These are phyloP conservation scores for Phyllotreta striolata DNA, from an alignment of 2,888 invertebrate genomes.

Conservation along the genomic window DNA sequence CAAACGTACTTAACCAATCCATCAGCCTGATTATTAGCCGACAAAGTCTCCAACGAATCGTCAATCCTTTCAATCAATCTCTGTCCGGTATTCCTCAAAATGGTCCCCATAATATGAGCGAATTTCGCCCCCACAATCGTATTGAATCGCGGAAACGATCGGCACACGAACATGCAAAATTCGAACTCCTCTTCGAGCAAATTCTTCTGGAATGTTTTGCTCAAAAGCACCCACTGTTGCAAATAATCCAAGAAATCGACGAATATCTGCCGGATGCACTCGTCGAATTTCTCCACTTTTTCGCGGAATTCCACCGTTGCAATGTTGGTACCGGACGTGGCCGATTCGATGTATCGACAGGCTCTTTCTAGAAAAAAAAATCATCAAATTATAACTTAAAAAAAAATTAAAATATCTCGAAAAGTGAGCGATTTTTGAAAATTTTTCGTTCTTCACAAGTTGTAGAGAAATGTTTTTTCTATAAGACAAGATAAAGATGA, in stretches of 20 bases:
- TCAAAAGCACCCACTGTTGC: conserved; percentile 79
- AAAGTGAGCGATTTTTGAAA: too few species aligned
- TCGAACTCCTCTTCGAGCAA: conserved; percentile 88
- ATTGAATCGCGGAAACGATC: conserved; percentile 76
- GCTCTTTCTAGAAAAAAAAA: conserved; percentile 25
- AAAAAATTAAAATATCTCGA: too few species aligned
- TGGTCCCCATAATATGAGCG: conserved; percentile 66
- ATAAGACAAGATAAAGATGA: too few species aligned
- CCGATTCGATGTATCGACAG: conserved; percentile 33
- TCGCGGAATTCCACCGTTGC: conserved; percentile 65
- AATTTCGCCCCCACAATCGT: conserved; percentile 79
- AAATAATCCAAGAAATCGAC: conserved; percentile 88
- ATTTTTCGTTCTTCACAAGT: too few species aligned
- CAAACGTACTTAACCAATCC: conserved; percentile 51
- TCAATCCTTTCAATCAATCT: conserved; percentile 61
- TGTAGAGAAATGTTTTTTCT: too few species aligned
- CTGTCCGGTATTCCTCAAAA: conserved; percentile 62
- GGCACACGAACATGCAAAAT: conserved; percentile 81
- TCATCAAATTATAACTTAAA: not conserved
- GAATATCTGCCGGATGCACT: conserved; percentile 66
- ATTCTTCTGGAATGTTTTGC: conserved; percentile 74
- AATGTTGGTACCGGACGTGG: conserved; percentile 62
- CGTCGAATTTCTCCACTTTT: conserved; percentile 77
- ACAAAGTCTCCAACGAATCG: conserved; percentile 50
- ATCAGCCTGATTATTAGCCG: conserved; percentile 52